A percentile compares a stretch with the other conserved stretches of the same genome.
phyloP scores from a whole-genome alignment of 2,888 invertebrate species.

The Tortrix viridana region DNA sequence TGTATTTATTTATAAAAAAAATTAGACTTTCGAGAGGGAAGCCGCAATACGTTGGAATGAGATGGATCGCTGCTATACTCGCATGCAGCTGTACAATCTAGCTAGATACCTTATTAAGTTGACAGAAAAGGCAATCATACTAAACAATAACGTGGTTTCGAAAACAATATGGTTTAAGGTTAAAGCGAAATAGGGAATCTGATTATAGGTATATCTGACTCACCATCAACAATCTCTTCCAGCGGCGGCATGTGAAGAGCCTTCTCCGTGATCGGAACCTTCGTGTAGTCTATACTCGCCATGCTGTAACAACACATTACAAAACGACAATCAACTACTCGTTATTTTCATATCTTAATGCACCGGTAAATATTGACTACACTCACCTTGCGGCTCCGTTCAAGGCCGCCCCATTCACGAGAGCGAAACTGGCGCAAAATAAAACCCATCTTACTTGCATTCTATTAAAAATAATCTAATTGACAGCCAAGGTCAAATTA shows the following conservation, averaged over 20 bases:
- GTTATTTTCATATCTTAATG: slow-evolving; percentile 2
- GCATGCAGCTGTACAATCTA: too few relatives aligned
- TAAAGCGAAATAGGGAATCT: neutral
- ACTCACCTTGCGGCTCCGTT: slow-evolving; percentile 24
- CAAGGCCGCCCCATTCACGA: slow-evolving; percentile 33
- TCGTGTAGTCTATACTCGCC: slow-evolving; percentile 66
- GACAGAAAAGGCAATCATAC: too few relatives aligned
- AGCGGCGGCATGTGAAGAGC: slow-evolving; percentile 85
- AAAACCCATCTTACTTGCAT: slow-evolving; percentile 6
- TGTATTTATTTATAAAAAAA: too few relatives aligned
- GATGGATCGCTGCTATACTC: too few relatives aligned
- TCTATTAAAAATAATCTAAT: neutral
- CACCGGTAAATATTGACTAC: neutral
- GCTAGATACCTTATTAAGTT: too few relatives aligned
- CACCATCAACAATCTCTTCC: slow-evolving; percentile 87
- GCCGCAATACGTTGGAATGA: too few relatives aligned
- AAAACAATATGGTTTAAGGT: too few relatives aligned
- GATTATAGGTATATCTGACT: slow-evolving; percentile 41
- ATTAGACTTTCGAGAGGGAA: too few relatives aligned
- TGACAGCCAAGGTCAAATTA: neutral
- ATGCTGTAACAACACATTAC: slow-evolving; percentile 54
- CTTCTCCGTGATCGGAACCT: slow-evolving; percentile 81
- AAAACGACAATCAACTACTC: neutral
- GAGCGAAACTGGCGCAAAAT: slow-evolving; percentile 12
- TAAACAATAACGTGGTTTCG: too few relatives aligned